Base-by-base conservation (phyloP, 2,888 invertebrate species). In the Physocephala rufipes region DNA sequence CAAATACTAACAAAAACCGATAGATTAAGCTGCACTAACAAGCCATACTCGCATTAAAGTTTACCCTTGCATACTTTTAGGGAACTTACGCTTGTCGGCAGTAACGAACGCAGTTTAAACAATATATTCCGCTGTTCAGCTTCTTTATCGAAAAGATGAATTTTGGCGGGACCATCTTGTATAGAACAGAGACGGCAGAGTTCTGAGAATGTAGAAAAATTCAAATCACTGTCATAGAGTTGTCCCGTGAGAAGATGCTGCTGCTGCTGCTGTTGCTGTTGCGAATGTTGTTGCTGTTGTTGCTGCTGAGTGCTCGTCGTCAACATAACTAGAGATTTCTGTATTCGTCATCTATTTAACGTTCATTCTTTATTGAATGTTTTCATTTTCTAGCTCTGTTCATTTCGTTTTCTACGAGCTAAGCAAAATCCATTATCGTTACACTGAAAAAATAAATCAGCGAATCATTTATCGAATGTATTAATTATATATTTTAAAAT, bases 131-230 rank as follows among this genome's bases (percentile, higher is more conserved):
- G 87, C 83, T 91, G 91, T 82, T 91, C 91, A 67, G 91, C 90
- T 83, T 91, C 91, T 83, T 91, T 90, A 82, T 91, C 91, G 84
- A 91, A 91, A 82, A 91, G 90, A 83, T 91, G 90, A 78, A 91
- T 88, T 84, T 91, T 88, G 79, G 90, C 89, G 78, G 91, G 90
- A 76, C 90, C 91, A 82, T 90, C 90, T 86, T 90, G 91, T 78
- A 91, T 87, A 78, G 91, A 90, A 84, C 91, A 92, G 77, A 92
- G 88, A 82, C 91, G 88, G 84, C 91, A 92, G 78, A 91, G 88
- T 87, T 91, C 91, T 76, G 90, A 88, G 86, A 91, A 91, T 82
- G 89, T 89, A 80, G 88, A 88, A 86, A 90, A 90, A 87, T 90
- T 91, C 81, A 91, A 89, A 86, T 90, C 90, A 73, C 86, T 87